Conservation (phyloP, 2,888 invertebrate genomes). For the Cerastis leucographa region DNA sequence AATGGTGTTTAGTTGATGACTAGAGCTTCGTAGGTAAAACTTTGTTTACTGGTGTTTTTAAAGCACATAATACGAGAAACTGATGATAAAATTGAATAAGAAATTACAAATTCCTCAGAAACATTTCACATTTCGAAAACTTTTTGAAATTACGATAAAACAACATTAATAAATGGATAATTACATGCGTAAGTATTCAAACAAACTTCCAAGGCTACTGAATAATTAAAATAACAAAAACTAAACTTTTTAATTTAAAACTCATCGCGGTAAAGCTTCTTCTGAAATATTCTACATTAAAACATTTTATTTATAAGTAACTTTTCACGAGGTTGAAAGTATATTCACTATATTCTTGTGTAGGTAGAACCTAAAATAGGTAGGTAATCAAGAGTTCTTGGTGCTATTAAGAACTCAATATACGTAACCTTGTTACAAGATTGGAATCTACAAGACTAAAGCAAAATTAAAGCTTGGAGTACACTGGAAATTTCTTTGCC, state of each 20-base stretch:
- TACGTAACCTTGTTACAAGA: slow-evolving; percentile 48
- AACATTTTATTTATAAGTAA: slow-evolving; percentile 35
- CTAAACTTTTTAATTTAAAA: slow-evolving; percentile 48
- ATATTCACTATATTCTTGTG: slow-evolving; percentile 21
- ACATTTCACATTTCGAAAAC: background rate
- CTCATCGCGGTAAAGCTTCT: slow-evolving; percentile 31
- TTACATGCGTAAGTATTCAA: slow-evolving; percentile 40
- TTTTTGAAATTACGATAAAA: slow-evolving; percentile 1
- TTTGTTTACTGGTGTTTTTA: no score
- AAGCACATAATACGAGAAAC: no score
- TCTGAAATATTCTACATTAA: slow-evolving; percentile 39
- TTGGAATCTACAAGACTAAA: slow-evolving; percentile 46
- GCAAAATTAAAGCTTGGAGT: slow-evolving; percentile 37
- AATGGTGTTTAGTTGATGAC: background rate
- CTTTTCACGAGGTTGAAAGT: slow-evolving; percentile 21
- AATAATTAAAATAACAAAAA: slow-evolving; percentile 52
- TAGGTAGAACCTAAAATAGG: slow-evolving; percentile 28
- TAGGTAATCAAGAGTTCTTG: slow-evolving; percentile 44
- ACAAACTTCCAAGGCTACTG: slow-evolving; percentile 31
- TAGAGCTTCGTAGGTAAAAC: background rate
- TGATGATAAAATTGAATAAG: background rate
- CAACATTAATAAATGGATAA: slow-evolving; percentile 32
- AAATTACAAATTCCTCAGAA: background rate
- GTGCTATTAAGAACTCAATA: slow-evolving; percentile 42
- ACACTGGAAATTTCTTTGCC: slow-evolving; percentile 32